These are phyloP conservation scores for Scortum barcoo DNA, from an alignment of 2,113 vertebrate genomes.

Conservation along the genomic window DNA sequence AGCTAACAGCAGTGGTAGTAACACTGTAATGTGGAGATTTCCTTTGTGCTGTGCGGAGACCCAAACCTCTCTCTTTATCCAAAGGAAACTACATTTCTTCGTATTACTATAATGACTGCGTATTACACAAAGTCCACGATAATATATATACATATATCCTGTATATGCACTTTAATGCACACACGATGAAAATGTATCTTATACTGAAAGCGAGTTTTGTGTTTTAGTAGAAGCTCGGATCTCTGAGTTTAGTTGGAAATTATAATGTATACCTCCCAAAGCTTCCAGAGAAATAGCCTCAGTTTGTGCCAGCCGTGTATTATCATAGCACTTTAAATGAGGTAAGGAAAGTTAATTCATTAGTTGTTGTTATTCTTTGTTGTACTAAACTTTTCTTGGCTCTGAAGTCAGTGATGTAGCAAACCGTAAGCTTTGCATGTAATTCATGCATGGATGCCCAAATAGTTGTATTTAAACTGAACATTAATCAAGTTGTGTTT, in stretches of 20 bases:
- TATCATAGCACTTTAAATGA: not conserved
- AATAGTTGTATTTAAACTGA: not conserved
- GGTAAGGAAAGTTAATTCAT: too few species aligned
- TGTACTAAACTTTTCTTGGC: not conserved
- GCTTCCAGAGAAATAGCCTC: not conserved
- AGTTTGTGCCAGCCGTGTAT: not conserved
- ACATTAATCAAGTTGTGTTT: too few species aligned
- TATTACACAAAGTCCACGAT: not conserved
- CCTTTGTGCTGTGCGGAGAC: slow-evolving; percentile 71
- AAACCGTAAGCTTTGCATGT: not conserved
- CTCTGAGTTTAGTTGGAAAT: slow-evolving; percentile 15
- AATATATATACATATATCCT: too few species aligned
- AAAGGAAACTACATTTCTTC: not conserved
- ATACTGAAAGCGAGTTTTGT: not conserved
- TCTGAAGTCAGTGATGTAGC: not conserved
- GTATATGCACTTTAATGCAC: not conserved
- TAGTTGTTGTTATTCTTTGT: not conserved
- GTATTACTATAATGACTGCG: not conserved
- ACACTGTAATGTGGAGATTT: slow-evolving; percentile 51
- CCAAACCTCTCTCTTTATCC: slow-evolving; percentile 3
- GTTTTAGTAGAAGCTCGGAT: not conserved
- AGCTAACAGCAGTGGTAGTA: slow-evolving; percentile 63
- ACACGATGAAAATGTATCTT: too few species aligned
- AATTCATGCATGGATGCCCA: too few species aligned
- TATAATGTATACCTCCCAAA: not conserved